Conservation (phyloP, 2,797 vertebrate genomes). For the Danio albolineatus region DNA sequence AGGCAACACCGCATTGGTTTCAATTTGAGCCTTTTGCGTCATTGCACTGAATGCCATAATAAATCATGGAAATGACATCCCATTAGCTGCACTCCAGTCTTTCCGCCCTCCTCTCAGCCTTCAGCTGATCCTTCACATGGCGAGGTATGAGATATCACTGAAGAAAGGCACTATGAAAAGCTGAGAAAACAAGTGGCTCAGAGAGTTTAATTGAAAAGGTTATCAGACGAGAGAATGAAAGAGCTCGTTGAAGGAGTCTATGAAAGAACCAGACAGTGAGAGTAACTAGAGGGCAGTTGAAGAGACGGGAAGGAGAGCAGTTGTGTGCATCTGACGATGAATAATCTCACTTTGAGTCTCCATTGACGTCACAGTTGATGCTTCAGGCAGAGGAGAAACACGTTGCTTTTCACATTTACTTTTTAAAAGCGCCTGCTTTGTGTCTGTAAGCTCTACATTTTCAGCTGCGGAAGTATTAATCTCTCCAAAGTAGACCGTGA, state of each 20-base stretch:
- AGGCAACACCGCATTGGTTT: slow-evolving; percentile 66
- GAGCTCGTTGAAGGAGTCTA: slow-evolving; percentile 5
- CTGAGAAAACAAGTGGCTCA: slow-evolving; percentile 29
- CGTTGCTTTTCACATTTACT: no score
- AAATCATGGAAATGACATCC: slow-evolving; percentile 66
- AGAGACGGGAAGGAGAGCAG: slow-evolving; percentile 3
- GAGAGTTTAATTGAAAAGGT: slow-evolving; percentile 30
- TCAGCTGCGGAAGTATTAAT: no score
- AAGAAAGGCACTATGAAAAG: slow-evolving; percentile 40
- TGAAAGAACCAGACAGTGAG: slow-evolving; percentile 6
- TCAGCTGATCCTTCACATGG: slow-evolving; percentile 42
- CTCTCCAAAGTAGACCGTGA: no score
- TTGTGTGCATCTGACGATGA: slow-evolving; percentile 8
- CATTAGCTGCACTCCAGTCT: slow-evolving; percentile 45
- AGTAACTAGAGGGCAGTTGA: neutral
- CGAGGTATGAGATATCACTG: slow-evolving; percentile 28
- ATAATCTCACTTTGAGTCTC: neutral
- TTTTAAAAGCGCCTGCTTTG: no score
- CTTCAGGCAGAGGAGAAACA: no score
- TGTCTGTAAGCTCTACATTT: no score
- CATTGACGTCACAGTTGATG: no score
- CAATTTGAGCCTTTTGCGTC: slow-evolving; percentile 71
- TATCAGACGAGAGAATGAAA: neutral
- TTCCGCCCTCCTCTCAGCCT: slow-evolving; percentile 29
- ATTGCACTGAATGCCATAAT: slow-evolving; percentile 67